Percentiles rank a stretch among this genome's conserved stretches.
These are phyloP conservation scores for Lithobates sylvaticus DNA, from an alignment of 2,797 vertebrate genomes.

Conservation along the genomic window DNA sequence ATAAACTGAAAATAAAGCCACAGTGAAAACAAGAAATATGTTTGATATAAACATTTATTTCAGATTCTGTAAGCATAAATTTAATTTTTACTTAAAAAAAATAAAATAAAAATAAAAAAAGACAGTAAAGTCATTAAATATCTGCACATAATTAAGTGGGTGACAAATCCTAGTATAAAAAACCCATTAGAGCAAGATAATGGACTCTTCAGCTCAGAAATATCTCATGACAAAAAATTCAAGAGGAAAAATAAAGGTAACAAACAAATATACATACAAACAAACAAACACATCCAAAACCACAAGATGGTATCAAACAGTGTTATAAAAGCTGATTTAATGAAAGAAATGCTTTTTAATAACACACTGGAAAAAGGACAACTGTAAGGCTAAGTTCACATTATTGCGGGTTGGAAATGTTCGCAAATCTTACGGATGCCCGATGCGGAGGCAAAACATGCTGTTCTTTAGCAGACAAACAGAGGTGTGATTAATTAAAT, in stretches of 20 bases:
- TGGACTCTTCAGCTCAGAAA: constrained; percentile 7
- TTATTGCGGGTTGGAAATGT: no score
- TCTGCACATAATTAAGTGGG: constrained; percentile 6
- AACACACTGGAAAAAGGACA: no score
- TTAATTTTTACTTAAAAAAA: constrained; percentile 10
- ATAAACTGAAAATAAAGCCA: constrained; percentile 47
- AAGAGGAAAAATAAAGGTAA: neutral
- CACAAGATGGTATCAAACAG: constrained; percentile 6
- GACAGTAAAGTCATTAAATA: constrained; percentile 9
- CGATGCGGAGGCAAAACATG: no score
- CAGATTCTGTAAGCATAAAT: neutral
- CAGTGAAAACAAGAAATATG: neutral
- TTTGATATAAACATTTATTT: constrained; percentile 25
- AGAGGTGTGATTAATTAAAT: no score
- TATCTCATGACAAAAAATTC: neutral
- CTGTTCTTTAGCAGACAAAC: no score
- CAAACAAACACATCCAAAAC: neutral
- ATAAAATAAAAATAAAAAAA: no score
- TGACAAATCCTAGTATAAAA: constrained; percentile 21
- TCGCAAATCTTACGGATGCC: no score
- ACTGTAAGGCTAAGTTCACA: no score
- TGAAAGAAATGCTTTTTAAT: no score
- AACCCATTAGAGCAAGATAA: constrained; percentile 5
- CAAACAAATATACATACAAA: neutral
- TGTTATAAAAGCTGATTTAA: neutral